Evolutionary conservation across 2,888 invertebrate genomes (phyloP), one percentile per base, ranked within the genome.

Genomic region (Orthosia cruda): DNA sequence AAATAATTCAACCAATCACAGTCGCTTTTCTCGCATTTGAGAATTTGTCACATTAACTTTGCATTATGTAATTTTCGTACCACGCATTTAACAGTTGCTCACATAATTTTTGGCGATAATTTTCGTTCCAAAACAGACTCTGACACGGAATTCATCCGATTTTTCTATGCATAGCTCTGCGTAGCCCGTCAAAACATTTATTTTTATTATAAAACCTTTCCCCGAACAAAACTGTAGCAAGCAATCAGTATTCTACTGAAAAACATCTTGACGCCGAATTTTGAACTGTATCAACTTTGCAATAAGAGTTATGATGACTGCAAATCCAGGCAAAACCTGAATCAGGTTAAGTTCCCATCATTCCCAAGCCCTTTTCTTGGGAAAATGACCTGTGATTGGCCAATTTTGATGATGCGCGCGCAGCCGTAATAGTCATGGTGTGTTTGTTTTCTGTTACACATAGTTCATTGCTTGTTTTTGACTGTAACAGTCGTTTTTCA

Each of bases 371-470:
- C 89, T 92, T 91, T 92, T 88, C 88, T 89, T 87, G 74, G 74
- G 63, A 84, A 88, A 83, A 75, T 87, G 80, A 81, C 81, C 85
- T 85, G 81, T 87, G 90, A 93, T 93, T 93, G 92, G 92, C 90
- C 83, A 89, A 89, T 88, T 85, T 87, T 63, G 61, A 66, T 62
- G 81, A 74, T 93, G 93, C 93, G 93, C 93, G 93, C 93, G 93
- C 93, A 93, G 74, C 61, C 77, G 45, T 63, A 49, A 61, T 64
- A 69, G 47, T 52, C 16, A 67, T 62, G 32, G 23, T 1, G 11
- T 2, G 80, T 64, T 40, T 23, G 57, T 68, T 72, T 49, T 40
- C n/a, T 55, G 7, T 52, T 59, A 50, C 11, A 18, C 47, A 16
- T 11, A 32, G 2, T 81, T 54, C 87, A 79, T 81, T 77, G 81